Evolutionary conservation across 2,113 vertebrate species (phyloP), one percentile per base, ranked within the genome.

Genomic region (Megaleporinus macrocephalus): DNA sequence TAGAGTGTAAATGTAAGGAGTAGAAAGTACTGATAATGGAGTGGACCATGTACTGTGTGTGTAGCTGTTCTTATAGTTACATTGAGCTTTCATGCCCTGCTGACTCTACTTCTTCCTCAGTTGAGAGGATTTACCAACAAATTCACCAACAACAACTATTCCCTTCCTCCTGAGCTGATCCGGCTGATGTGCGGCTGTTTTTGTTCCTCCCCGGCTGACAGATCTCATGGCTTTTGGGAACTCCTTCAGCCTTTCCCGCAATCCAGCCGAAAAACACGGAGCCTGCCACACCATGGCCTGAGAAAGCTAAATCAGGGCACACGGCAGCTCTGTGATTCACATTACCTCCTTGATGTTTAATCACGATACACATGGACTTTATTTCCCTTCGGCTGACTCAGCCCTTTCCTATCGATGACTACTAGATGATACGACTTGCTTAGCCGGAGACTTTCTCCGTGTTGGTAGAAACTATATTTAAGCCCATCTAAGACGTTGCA

Each of bases 341-440:
- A 73, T 75, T 7, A 68, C 57, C 53, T 77, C 66, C 65, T 74
- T 80, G 78, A 76, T 77, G 76, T 79, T 59, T 71, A 49, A 69
- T 74, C 59, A 79, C 59, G 22, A 61, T 69, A 55, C 84, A 85
- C 36, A 82, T 82, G 80, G 84, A 79, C 51, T 75, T 86, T 7
- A 83, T 83, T 83, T 86, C 47, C 49, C 11, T 80, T n/a, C 51
- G 36, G 77, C 81, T 77, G 77, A 75, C 33, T 86, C 81, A 83
- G 55, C 59, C 30, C 57, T 76, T 78, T 83, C 61, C 57, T 47
- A 7, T 73, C 14, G 24, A 80, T 76, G 81, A 83, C 77, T 83
- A 77, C 79, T 83, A 73, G 66, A 15, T 30, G 57, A 59, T 73
- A 5, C 53, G 63, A 65, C 7, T 49, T 15, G 9, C 66, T 47